phyloP scores from a whole-genome alignment of 2,888 invertebrate genomes.

The Oeneis ivallda region DNA sequence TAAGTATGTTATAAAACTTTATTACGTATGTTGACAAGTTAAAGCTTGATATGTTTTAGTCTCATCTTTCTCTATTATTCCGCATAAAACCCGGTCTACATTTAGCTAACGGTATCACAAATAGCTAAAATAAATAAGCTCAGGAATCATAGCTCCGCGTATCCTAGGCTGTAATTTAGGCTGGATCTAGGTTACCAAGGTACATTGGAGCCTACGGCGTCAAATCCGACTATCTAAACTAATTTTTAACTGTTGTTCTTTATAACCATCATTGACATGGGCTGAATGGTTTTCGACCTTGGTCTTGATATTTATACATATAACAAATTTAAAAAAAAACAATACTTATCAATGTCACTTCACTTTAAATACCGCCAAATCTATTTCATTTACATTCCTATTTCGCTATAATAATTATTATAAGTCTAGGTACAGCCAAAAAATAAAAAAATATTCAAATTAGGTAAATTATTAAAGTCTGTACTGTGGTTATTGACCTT shows the following conservation, averaged over 20 bases:
- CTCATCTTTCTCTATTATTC: background rate
- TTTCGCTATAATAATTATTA: no score
- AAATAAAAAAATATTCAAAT: background rate
- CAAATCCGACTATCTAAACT: conserved; percentile 5
- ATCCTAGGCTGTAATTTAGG: conserved; percentile 36
- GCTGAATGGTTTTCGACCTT: background rate
- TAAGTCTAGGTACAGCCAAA: no score
- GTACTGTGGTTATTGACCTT: conserved; percentile 12
- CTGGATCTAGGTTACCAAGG: conserved; percentile 32
- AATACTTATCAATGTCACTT: no score
- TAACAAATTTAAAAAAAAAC: no score
- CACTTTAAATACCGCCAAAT: no score
- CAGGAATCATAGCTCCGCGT: conserved; percentile 12
- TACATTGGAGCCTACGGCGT: conserved; percentile 26
- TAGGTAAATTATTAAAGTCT: background rate
- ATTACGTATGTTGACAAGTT: no score
- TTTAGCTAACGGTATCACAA: conserved; percentile 32
- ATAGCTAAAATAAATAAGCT: conserved; percentile 23
- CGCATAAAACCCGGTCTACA: conserved; percentile 2
- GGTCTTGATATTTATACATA: background rate
- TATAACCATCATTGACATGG: background rate
- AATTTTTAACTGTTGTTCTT: conserved; percentile 9
- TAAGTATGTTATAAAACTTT: no score
- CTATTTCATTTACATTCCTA: no score
- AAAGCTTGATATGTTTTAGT: no score